These are phyloP conservation scores for Pogonocherus hispidulus DNA, from an alignment of 2,888 invertebrate species.

Conservation along the genomic window DNA sequence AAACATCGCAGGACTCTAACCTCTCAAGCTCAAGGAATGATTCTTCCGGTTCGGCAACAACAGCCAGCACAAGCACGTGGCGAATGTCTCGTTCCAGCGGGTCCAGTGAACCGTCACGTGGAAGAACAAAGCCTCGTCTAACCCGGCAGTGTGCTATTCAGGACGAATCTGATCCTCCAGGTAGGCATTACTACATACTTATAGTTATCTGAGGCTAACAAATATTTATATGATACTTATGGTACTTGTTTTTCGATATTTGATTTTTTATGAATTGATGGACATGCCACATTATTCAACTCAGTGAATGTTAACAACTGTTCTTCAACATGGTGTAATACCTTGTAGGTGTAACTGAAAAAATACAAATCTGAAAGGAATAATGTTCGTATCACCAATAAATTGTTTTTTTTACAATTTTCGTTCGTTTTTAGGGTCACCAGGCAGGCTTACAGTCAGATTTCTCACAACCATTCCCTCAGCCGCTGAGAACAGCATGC, in stretches of 20 bases:
- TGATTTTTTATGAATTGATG: too few species aligned
- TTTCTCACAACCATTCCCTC: constrained; percentile 82
- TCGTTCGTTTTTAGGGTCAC: constrained; percentile 64
- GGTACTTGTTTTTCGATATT: too few species aligned
- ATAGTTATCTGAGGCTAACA: too few species aligned
- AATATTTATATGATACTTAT: too few species aligned
- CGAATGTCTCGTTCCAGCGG: constrained; percentile 87
- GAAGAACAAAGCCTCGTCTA: constrained; percentile 72
- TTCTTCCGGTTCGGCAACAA: constrained; percentile 90
- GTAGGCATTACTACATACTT: too few species aligned
- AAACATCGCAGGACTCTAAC: constrained; percentile 93
- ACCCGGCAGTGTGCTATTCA: constrained; percentile 86
- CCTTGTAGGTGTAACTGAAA: too few species aligned
- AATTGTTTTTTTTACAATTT: not conserved
- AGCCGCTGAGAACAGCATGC: constrained; percentile 80
- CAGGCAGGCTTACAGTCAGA: constrained; percentile 71
- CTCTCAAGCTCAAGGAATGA: constrained; percentile 92
- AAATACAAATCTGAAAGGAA: not conserved
- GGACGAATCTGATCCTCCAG: constrained; percentile 78
- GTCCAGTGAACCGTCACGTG: constrained; percentile 73
- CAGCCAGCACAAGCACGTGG: constrained; percentile 92
- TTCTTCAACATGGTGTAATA: too few species aligned
- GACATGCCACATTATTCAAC: too few species aligned
- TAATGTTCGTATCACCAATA: too few species aligned
- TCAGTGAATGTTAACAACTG: too few species aligned